Percentiles rank a stretch among this genome's conserved stretches.
phyloP scores from a whole-genome alignment of 2,888 invertebrate genomes.

The Drosophila limbata region DNA sequence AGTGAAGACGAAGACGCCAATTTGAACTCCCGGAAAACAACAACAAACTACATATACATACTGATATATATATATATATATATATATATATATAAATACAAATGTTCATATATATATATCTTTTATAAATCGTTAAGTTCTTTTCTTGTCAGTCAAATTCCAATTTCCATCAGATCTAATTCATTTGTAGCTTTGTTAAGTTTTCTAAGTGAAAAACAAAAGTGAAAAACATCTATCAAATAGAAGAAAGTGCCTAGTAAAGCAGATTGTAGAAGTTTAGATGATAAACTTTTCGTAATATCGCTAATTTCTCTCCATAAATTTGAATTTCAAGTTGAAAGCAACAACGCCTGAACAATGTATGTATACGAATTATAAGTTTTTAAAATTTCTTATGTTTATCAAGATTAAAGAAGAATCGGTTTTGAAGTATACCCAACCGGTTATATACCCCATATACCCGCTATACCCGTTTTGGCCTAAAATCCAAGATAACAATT shows the following conservation, averaged over 20 bases:
- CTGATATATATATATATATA: neutral
- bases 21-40: slow-evolving; percentile 31
- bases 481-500: slow-evolving; percentile 1
- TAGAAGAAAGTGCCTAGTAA: slow-evolving; percentile 71
- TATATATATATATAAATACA: neutral
- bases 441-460: neutral
- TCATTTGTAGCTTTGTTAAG: slow-evolving; percentile 33
- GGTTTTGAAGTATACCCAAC: neutral
- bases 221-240: slow-evolving; percentile 26
- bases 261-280: slow-evolving; percentile 40
- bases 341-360: slow-evolving; percentile 42
- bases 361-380: slow-evolving; percentile 44
- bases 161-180: neutral
- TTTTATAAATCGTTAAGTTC: neutral
- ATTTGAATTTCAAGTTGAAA: neutral
- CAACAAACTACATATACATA: slow-evolving; percentile 3
- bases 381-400: slow-evolving; percentile 1
- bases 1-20: slow-evolving; percentile 49
- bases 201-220: slow-evolving; percentile 20
- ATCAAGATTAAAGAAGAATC: neutral
- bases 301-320: slow-evolving; percentile 15
- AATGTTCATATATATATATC: neutral
- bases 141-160: neutral
- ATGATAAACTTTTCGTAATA: slow-evolving; percentile 28
- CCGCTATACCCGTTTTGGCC: neutral